Base-by-base conservation (phyloP, 2,888 invertebrate genomes). In the Meghimatium bilineatum region DNA sequence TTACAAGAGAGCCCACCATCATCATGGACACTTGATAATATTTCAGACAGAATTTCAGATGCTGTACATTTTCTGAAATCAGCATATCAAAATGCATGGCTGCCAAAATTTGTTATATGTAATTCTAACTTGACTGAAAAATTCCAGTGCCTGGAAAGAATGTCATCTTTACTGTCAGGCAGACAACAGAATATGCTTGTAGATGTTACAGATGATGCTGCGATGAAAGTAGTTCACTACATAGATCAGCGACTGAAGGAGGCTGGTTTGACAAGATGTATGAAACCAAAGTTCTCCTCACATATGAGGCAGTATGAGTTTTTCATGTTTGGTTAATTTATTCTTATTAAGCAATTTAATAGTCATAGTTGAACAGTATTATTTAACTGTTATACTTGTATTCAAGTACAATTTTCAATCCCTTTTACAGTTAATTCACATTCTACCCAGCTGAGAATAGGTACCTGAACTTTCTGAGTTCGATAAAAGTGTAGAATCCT, bases 281-380 rank as follows among this genome's bases (percentile, higher is more conserved):
- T 91, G 20, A 89, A 88, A 56, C 87, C 87, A 0, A 88, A 90
- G 23, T 91, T 88, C 86, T 91, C 90, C 6, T 52, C 84, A 2
- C 90, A 91, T 72, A 90, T 91, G 90, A 91, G 90, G 91, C 91
- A 91, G 76, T 91, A 90, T 83, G 91, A 91, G 80, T 91, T 91
- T 85, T 91, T 91, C 86, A 85, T 90, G 29, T 90, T 89, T 86
- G 86, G 87, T 12, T 87, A 44, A 63, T 20, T 75, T 26, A 26
- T 67, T 20, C 34, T 1, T 67, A 67, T 34, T n/a, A n/a, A n/a
- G n/a, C 5, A 66, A 29, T 66, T 29, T 10, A 56, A 17, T 6
- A n/a, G 29, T 66, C 66, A 29, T n/a, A 5, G 3, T 66, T n/a
- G n/a, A n/a, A n/a, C n/a, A n/a, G n/a, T n/a, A n/a, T n/a, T n/a